Evolutionary conservation across 2,888 invertebrate genomes (phyloP).

Genomic region (Lepeophtheirus nordmannii): DNA sequence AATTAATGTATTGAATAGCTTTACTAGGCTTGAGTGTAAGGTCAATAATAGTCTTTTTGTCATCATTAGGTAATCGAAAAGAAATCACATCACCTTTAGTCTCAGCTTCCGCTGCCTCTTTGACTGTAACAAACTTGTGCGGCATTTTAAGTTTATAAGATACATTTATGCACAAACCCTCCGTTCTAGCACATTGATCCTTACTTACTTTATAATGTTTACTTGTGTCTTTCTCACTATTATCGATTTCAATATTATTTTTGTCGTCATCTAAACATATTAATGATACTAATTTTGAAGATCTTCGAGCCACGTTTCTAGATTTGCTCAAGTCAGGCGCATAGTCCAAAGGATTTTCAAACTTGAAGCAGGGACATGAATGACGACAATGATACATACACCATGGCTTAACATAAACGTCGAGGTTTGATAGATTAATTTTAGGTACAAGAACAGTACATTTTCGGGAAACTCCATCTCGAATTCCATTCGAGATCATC

Average conservation of each 20-base stretch:
- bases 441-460: conserved; percentile 15
- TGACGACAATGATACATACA: conserved; percentile 19
- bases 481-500: background rate
- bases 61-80: background rate
- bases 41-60: background rate
- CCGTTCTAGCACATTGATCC: conserved; percentile 9
- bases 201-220: background rate
- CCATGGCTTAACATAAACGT: background rate
- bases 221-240: background rate
- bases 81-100: too few species aligned
- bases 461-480: background rate
- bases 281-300: background rate
- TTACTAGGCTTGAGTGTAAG: background rate
- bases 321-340: conserved; percentile 11
- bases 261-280: background rate
- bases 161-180: background rate
- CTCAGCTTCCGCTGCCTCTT: too few species aligned
- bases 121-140: conserved; percentile 10
- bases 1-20: conserved; percentile 1
- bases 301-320: conserved; percentile 15
- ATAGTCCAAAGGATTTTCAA: conserved; percentile 13
- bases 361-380: conserved; percentile 6
- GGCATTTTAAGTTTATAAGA: background rate
- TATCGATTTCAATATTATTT: background rate
- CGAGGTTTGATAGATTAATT: background rate